A percentile compares a stretch with the other conserved stretches of the same genome.
These are phyloP conservation scores for Phalloptychus januarius DNA, from an alignment of 2,797 vertebrate species.

Conservation along the genomic window DNA sequence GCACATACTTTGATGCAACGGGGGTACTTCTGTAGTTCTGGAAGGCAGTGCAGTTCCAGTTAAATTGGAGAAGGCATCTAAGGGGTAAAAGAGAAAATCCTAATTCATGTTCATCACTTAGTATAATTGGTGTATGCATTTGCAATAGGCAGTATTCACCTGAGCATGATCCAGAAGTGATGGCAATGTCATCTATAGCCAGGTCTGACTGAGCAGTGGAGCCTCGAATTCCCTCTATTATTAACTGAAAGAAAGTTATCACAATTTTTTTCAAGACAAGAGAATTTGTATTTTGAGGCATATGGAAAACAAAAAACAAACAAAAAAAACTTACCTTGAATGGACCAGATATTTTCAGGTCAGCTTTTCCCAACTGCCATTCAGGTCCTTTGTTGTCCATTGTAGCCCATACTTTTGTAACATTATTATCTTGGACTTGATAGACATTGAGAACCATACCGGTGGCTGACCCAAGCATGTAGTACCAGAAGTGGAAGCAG, in stretches of 20 bases:
- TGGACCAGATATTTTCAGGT: slow-evolving; percentile 56
- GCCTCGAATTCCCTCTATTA: slow-evolving; percentile 83
- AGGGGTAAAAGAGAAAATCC: not conserved
- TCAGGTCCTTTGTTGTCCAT: slow-evolving; percentile 71
- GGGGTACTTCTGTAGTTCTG: not conserved
- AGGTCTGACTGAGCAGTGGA: slow-evolving; percentile 77
- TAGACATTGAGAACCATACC: slow-evolving; percentile 80
- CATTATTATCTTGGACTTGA: slow-evolving; percentile 32
- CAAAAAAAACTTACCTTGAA: slow-evolving; percentile 68
- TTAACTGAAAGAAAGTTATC: slow-evolving; percentile 70
- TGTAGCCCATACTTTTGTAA: slow-evolving; percentile 71
- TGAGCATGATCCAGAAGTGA: slow-evolving; percentile 76
- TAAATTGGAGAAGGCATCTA: slow-evolving; percentile 23
- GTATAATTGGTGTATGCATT: not conserved
- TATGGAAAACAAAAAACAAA: too few relatives aligned
- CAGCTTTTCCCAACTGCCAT: slow-evolving; percentile 74
- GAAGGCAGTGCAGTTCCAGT: slow-evolving; percentile 28
- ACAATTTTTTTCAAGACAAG: not conserved
- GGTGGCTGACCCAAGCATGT: slow-evolving; percentile 80
- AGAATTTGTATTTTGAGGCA: not conserved
- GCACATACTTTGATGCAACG: slow-evolving; percentile 46
- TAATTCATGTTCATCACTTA: not conserved
- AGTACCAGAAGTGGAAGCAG: slow-evolving; percentile 87
- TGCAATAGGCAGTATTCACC: slow-evolving; percentile 54
- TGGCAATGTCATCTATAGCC: slow-evolving; percentile 84